Evolutionary conservation across 2,113 vertebrate genomes (phyloP).

Genomic region (Cyprinodon brontotheroides): DNA sequence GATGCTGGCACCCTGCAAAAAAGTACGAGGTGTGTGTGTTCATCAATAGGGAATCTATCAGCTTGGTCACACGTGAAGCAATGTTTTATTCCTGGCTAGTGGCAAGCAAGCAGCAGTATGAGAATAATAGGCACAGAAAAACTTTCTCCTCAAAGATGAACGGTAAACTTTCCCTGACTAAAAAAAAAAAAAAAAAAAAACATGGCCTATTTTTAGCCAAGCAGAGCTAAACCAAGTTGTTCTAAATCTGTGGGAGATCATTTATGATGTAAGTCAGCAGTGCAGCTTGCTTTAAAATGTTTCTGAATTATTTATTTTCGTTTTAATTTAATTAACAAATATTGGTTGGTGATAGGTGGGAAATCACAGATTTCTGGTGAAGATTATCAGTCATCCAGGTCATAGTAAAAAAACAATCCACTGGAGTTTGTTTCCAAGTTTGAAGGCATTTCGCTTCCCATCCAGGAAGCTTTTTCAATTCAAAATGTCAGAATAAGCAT

Average conservation of each 20-base stretch:
- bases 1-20: conserved; percentile 47
- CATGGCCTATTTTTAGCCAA: conserved; percentile 25
- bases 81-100: not conserved
- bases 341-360: not conserved
- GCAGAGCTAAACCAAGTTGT: conserved; percentile 13
- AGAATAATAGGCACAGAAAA: conserved; percentile 8
- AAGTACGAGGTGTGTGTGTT: conserved; percentile 17
- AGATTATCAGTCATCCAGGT: no score
- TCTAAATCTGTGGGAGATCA: conserved; percentile 47
- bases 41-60: conserved; percentile 44
- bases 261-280: conserved; percentile 26
- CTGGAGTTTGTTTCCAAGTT: no score
- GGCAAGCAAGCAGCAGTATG: not conserved
- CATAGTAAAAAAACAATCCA: no score
- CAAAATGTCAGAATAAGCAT: no score
- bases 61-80: not conserved
- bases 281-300: conserved; percentile 21
- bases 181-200: conserved; percentile 8
- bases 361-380: no score
- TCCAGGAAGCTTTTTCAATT: no score
- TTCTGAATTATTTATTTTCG: not conserved
- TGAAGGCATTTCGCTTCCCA: no score
- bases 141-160: conserved; percentile 22
- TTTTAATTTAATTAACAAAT: not conserved
- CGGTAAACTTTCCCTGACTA: conserved; percentile 11